Base-by-base conservation (phyloP, 2,113 vertebrate genomes). In the Phaethon lepturus region DNA sequence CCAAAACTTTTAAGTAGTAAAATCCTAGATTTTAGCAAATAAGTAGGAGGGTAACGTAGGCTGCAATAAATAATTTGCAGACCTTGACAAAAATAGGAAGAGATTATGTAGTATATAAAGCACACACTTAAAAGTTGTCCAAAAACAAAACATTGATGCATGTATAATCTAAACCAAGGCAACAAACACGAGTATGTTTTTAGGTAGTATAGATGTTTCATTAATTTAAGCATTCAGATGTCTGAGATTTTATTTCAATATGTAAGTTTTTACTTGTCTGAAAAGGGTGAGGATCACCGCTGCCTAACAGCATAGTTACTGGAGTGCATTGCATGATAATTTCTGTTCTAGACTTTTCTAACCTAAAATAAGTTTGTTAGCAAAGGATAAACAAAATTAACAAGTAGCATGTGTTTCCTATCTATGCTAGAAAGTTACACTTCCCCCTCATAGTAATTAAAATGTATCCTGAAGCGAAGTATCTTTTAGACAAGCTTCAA, bases 381-480 rank as follows among this genome's bases (percentile, higher is more conserved):
- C 23, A 83, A 74, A 86, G 62, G n/a, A 38, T 59, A 90, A 90
- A 60, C 40, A 73, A 77, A 90, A 90, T 49, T 94, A 90, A 79
- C 63, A 88, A 80, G 68, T 22, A 68, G 29, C 60, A 88, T 42
- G 31, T 69, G 45, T 76, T 86, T 92, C 47, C 79, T 53, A 33
- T 35, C 71, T 47, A 55, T 50, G 78, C 40, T 56, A 86, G 44
- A 78, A 88, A 84, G 47, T 89, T 80, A 92, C 80, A 87, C 18
- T 75, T 92, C 58, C 76, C 44, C 73, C 79, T 94, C 56, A 81
- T 14, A 49, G 35, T 60, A 88, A 96, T 67, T 80, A 91, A 94
- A 92, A 77, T 14, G 6, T 31, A 79, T 76, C 77, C 78, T 85
- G 55, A 86, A 86, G 91, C 35, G 74, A 95, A 96, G 64, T 23